phyloP scores from a whole-genome alignment of 37 sponge, comb jelly and placozoan species.

The Ianthella basta region DNA sequence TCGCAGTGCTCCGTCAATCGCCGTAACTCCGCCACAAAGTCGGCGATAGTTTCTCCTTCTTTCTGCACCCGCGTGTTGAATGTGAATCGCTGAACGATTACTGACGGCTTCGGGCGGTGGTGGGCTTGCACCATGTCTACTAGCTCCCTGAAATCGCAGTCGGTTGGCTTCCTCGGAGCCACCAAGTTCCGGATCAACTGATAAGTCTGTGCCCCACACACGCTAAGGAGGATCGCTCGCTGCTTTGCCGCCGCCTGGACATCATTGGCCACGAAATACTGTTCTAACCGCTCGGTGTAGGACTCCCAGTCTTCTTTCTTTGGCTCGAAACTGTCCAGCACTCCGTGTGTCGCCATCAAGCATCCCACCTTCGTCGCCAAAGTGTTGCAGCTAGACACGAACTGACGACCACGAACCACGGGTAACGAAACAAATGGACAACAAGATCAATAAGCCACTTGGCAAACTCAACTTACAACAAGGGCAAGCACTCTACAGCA shows the following conservation, averaged over 20 bases:
- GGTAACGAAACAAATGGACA: too few species aligned
- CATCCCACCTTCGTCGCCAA: slow-evolving; percentile 21
- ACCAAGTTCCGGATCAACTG: slow-evolving; percentile 5
- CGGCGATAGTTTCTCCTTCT: slow-evolving; percentile 32
- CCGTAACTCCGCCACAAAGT: not conserved
- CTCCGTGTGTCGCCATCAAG: not conserved
- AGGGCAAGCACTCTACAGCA: too few species aligned
- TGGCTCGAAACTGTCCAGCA: not conserved
- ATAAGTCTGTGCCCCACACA: slow-evolving; percentile 34
- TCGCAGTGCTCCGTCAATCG: slow-evolving; percentile 34
- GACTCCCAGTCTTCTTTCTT: slow-evolving; percentile 26
- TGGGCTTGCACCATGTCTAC: slow-evolving; percentile 20
- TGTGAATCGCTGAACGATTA: slow-evolving; percentile 32
- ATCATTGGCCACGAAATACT: slow-evolving; percentile 35
- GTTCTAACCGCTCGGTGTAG: slow-evolving; percentile 34
- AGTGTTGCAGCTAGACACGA: not conserved
- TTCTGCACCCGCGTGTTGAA: slow-evolving; percentile 21
- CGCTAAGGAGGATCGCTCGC: slow-evolving; percentile 28
- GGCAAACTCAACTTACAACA: too few species aligned
- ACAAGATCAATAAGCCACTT: too few species aligned
- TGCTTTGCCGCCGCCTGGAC: slow-evolving; percentile 8
- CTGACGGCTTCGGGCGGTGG: slow-evolving; percentile 24
- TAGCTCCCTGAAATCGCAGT: slow-evolving; percentile 2
- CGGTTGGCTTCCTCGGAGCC: slow-evolving; percentile 37
- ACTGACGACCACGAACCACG: too few species aligned